Percentiles rank a stretch among this genome's conserved stretches.
These are phyloP conservation scores for Morbakka virulenta DNA, from an alignment of 30 jellyfish, hydroid and myxozoan species.

Conservation along the genomic window DNA sequence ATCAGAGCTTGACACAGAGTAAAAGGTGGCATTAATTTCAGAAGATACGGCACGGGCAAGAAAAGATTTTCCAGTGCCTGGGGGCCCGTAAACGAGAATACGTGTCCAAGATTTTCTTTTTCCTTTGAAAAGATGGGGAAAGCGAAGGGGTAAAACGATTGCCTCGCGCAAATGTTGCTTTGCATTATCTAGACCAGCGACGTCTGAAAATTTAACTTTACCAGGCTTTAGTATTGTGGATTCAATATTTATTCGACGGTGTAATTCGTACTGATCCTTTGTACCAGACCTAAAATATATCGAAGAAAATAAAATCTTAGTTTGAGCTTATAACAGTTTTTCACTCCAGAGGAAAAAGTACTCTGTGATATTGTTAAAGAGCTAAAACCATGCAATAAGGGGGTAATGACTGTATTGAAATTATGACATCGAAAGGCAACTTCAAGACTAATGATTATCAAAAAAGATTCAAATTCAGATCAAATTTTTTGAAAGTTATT, in stretches of 20 bases:
- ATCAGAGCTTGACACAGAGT: slow-evolving; percentile 94
- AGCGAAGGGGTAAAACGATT: slow-evolving; percentile 79
- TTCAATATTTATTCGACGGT: slow-evolving; percentile 61
- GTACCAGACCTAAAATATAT: too few species aligned
- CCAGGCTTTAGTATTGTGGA: slow-evolving; percentile 81
- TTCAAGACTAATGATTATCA: too few species aligned
- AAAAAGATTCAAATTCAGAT: too few species aligned
- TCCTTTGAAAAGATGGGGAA: slow-evolving; percentile 87
- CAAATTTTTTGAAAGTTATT: too few species aligned
- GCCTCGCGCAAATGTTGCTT: slow-evolving; percentile 84
- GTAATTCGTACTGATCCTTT: too few species aligned
- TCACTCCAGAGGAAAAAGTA: too few species aligned
- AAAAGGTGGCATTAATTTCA: slow-evolving; percentile 81
- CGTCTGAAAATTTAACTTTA: slow-evolving; percentile 55
- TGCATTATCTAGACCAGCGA: slow-evolving; percentile 91
- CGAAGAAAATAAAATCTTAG: too few species aligned
- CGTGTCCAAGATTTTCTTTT: slow-evolving; percentile 90
- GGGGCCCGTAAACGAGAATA: slow-evolving; percentile 90
- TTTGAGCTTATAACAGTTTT: too few species aligned
- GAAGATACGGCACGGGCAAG: slow-evolving; percentile 94
- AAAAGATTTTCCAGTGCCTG: slow-evolving; percentile 96
- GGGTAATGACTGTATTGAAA: too few species aligned
- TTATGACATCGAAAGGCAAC: too few species aligned
- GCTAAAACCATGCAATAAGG: too few species aligned
- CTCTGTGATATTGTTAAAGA: too few species aligned